A percentile compares a stretch with the other conserved stretches of the same genome.
Conservation (phyloP, 2,888 invertebrate genomes). For the Ganaspis brasiliensis region DNA sequence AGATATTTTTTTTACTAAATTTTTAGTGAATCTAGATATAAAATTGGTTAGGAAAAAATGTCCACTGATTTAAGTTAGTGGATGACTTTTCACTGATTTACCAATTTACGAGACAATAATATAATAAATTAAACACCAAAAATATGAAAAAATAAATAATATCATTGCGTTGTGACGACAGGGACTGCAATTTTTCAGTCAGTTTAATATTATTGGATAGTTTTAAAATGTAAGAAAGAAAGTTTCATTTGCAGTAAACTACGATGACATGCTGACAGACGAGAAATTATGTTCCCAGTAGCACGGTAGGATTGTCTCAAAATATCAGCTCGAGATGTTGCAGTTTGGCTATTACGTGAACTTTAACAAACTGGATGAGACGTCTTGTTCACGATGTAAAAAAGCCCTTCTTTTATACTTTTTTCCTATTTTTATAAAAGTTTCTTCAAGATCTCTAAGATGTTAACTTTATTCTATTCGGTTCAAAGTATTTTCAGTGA, state of each 20-base stretch:
- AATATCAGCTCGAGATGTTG: constrained; percentile 38
- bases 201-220: background rate
- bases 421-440: background rate
- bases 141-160: too few species aligned
- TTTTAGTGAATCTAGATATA: too few species aligned
- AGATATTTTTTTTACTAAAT: too few species aligned
- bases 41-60: too few species aligned
- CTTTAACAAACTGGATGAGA: constrained; percentile 9
- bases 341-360: constrained; percentile 37
- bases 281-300: constrained; percentile 18
- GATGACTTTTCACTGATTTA: too few species aligned
- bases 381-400: constrained; percentile 12
- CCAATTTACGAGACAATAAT: too few species aligned
- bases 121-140: too few species aligned
- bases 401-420: background rate
- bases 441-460: background rate
- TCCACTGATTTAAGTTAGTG: too few species aligned
- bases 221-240: constrained; percentile 15
- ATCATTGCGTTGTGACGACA: too few species aligned
- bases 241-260: background rate
- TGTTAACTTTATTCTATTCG: background rate
- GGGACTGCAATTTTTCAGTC: background rate
- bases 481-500: too few species aligned
- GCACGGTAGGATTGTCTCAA: constrained; percentile 23
- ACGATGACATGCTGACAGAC: constrained; percentile 3